Evolutionary conservation across 2,797 vertebrate genomes (phyloP), one percentile per base, ranked within the genome.

Genomic region (Anabas testudineus): DNA sequence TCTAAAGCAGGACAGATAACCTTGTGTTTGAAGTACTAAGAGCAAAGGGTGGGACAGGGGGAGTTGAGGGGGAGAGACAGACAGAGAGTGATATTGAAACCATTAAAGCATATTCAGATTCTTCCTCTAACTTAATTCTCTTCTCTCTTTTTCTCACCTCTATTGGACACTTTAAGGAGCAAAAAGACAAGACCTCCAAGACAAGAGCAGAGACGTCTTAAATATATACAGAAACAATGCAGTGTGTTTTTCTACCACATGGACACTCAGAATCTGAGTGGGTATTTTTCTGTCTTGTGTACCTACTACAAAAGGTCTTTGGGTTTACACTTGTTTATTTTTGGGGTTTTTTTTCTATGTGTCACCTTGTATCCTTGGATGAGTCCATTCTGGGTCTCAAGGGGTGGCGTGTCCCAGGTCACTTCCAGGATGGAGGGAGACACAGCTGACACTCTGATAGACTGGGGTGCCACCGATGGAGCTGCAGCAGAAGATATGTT

Each of bases 341-440:
- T 22, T 54, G 21, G 68, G 58, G 61, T 43, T 67, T 49, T 70
- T 58, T 66, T 42, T 24, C 41, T 49, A 19, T 15, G 42, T 39
- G 72, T 89, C 88, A 94, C 97, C 96, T 98, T 98, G 87, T 98
- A 98, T 92, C 97, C 97, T 90, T 99, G 97, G 85, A 99, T 97
- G 91, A 95, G 96, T 84, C 97, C 97, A 2, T 99, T 98, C 86
- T 98, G 97, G 66, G 96, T 97, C 90, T 98, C 96, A 0, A 93
- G 91, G 1, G 97, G 97, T 1, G 97, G 97, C 0, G 94, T 93
- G 71, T 97, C 96, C 97, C 97, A 99, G 10, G 92, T 93, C 87
- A 99, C 94, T 90, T 98, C 96, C 91, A 99, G 93, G 86, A 94
- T 93, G 78, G 95, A 96, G 42, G 97, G 95, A 0, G 96, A 95